phyloP scores from a whole-genome alignment of 2,113 vertebrate species.

The Urocitellus parryii region DNA sequence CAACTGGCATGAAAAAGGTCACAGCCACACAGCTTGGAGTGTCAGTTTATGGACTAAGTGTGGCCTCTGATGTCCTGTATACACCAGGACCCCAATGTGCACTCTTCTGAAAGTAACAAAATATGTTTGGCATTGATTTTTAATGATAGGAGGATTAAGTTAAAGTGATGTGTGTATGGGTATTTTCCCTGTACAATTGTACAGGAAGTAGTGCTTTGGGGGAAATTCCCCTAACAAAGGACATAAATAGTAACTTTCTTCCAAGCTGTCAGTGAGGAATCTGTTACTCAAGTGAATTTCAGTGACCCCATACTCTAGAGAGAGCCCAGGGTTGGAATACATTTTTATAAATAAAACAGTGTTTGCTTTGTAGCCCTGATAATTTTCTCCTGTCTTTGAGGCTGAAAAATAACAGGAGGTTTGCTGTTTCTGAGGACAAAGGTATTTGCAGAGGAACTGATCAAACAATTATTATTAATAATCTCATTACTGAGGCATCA shows the following conservation, averaged over 20 bases:
- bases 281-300: slow-evolving; percentile 55
- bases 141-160: slow-evolving; percentile 28
- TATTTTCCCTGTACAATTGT: not conserved
- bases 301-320: slow-evolving; percentile 48
- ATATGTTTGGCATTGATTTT: slow-evolving; percentile 49
- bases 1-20: not conserved
- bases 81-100: not conserved
- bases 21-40: not conserved
- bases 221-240: slow-evolving; percentile 13
- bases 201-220: not conserved
- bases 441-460: slow-evolving; percentile 62
- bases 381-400: slow-evolving; percentile 46
- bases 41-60: not conserved
- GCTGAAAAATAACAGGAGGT: slow-evolving; percentile 53
- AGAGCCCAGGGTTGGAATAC: not conserved
- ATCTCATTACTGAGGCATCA: slow-evolving; percentile 67
- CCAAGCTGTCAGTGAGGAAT: slow-evolving; percentile 21
- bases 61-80: not conserved
- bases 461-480: slow-evolving; percentile 74
- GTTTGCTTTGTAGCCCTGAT: slow-evolving; percentile 56
- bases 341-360: slow-evolving; percentile 75
- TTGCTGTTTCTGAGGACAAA: slow-evolving; percentile 71
- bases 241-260: slow-evolving; percentile 42
- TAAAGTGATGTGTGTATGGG: not conserved
- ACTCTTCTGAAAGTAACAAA: not conserved